phyloP scores from a whole-genome alignment of 23 tunicate species.

The Corella eumyota region DNA sequence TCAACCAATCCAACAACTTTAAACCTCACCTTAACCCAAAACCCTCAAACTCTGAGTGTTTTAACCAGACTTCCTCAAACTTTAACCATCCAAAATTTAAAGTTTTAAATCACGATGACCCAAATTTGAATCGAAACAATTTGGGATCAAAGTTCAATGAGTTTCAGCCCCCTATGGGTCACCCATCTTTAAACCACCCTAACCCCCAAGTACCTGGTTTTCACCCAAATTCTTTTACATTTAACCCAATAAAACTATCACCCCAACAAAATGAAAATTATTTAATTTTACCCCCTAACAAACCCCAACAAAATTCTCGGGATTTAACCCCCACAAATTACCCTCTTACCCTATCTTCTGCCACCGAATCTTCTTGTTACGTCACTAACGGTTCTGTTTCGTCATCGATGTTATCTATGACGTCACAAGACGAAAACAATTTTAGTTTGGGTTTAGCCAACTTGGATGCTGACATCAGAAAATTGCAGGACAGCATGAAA shows the following conservation, averaged over 20 bases:
- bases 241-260: background rate
- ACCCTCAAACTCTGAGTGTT: background rate
- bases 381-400: constrained; percentile 17
- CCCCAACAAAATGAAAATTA: background rate
- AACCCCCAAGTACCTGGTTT: too few relatives aligned
- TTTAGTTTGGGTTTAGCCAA: constrained; percentile 63
- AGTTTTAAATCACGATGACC: too few relatives aligned
- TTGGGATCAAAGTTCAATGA: too few relatives aligned
- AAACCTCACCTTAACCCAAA: background rate
- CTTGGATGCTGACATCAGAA: constrained; percentile 65
- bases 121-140: too few relatives aligned
- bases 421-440: constrained; percentile 46
- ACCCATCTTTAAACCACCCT: too few relatives aligned
- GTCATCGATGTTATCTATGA: constrained; percentile 44
- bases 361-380: background rate
- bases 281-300: background rate
- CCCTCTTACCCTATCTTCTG: background rate
- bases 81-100: too few relatives aligned
- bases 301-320: background rate
- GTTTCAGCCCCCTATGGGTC: too few relatives aligned
- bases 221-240: too few relatives aligned
- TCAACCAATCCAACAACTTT: background rate
- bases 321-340: background rate
- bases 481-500: constrained; percentile 40
- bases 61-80: too few relatives aligned